Base-by-base conservation (phyloP, 2,797 vertebrate genomes). In the Apodemus agrarius region DNA sequence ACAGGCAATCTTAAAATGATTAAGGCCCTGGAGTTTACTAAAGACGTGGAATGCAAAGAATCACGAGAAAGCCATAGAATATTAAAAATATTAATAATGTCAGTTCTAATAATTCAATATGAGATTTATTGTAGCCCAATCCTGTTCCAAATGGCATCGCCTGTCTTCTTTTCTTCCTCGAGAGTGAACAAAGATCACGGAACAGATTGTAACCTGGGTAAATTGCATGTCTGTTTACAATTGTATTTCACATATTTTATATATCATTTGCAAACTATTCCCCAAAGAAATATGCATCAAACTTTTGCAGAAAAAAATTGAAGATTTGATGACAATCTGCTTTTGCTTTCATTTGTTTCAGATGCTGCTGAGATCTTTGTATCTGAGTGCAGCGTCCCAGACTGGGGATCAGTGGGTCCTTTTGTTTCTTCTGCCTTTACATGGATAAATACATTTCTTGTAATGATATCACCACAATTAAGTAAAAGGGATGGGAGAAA, bases 241-340 rank as follows among this genome's bases (percentile, higher is more conserved):
- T 98, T 98, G 96, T 98, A 96, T 98, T 98, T 97, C 95, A 98
- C 96, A 96, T 98, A 98, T 97, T 98, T 97, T 97, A 98, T 98
- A 97, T 97, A 98, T 98, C 46, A 98, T 98, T 98, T 98, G 97
- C 96, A 98, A 98, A 98, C 95, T 97, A 98, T 98, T 98, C 97
- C 97, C 98, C 90, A 98, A 98, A 98, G 98, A 98, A 98, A 98
- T 95, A 43, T 97, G 88, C 98, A 98, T 98, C 97, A 97, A 98
- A 98, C 96, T 99, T 98, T 98, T 97, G 49, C 1, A 5, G 93
- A 91, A 93, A 95, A 96, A 87, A 72, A 16, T 16, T 65, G 79
- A 97, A 95, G 96, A 98, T 98, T 98, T 98, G 97, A 98, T 98
- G 98, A 97, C 98, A 98, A 97, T 98, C 97, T 98, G 97, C 96